Evolutionary conservation across 2,888 invertebrate genomes (phyloP), one percentile per base, ranked within the genome.

Genomic region (Gisinianus flammeolus): DNA sequence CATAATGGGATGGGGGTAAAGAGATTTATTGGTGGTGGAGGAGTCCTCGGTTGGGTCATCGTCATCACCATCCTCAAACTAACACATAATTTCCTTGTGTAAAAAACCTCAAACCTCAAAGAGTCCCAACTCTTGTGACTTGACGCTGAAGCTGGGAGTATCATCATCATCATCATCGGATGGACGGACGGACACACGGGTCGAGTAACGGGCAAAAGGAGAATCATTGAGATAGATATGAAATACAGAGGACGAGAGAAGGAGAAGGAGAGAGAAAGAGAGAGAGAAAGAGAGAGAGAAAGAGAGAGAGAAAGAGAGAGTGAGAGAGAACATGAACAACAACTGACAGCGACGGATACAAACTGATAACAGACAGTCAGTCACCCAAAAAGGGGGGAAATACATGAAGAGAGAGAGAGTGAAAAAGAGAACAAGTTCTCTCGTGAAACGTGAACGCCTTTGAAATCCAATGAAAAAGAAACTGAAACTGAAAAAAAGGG

Each of bases 281-380:
- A 44, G 35, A 24, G 22, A n/a, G 68, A 44, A n/a, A 26, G 8
- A 12, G 30, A 3, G 30, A 19, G 16, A 26, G 28, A 19, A 66
- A 5, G 66, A 30, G 66, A 16, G 31, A 66, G 62, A 30, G 28
- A 30, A 26, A 28, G 16, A 22, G 64, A 64, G 30, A 31, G 66
- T 30, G 66, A 66, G 44, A 68, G 26, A 26, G 35, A 68, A 35
- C 35, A 68, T 68, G 33, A 68, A 68, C 68, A 68, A 68, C 68
- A 68, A 68, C 68, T 68, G 68, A 68, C 68, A 68, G 68, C 28
- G 44, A 68, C 68, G 68, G 68, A 68, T 35, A 68, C 68, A 30
- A 35, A 56, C 71, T 68, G 68, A 68, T 68, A 68, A 68, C 16
- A 31, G 24, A 62, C 30, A 71, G 71, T 71, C 71, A 71, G 71